Evolutionary conservation across 2,888 invertebrate genomes (phyloP), one percentile per base, ranked within the genome.

Genomic region (Steinernema carpocapsae): DNA sequence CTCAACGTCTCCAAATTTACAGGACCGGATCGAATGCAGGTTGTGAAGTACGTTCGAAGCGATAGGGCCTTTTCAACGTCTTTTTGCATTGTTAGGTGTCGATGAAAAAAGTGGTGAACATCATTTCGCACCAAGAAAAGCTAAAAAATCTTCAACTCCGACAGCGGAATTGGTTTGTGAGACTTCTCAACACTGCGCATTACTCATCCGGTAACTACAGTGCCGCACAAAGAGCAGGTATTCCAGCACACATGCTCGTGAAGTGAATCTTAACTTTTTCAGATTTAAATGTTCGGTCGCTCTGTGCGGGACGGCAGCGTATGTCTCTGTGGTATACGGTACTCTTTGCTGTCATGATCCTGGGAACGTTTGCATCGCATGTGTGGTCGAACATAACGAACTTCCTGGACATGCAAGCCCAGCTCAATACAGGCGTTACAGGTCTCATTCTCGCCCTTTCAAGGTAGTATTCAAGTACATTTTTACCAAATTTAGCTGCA

Each of bases 301-400:
- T 83, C n/a, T 73, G 77, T 10, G 77, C 79, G 7, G 79, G 79
- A 10, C 71, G 83, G n/a, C 79, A 75, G 64, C 82, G 81, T 10
- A 80, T 83, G 83, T 80, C 83, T 0, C 76, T 83, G 12, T 83
- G 80, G 79, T 83, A 82, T 72, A 82, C 83, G 0, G 26, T 83
- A 10, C 64, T 80, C 0, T 83, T 83, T 70, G 76, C 80, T 19
- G 70, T 82, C n/a, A 82, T 82, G 81, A 82, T 81, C 0, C 51
- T 83, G 46, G 77, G 76, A 17, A 83, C 83, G 12, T 79, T 82
- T 73, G 77, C 75, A 12, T 81, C 82, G n/a, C 83, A 83, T 48
- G 77, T 83, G 42, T 83, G 83, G 83, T 82, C 80, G n/a, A 83
- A 83, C 73, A 78, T 79, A 26, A 80, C 81, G 19, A 83, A 83